Conservation (phyloP, 2,888 invertebrate genomes). For the Eristalis pertinax region DNA sequence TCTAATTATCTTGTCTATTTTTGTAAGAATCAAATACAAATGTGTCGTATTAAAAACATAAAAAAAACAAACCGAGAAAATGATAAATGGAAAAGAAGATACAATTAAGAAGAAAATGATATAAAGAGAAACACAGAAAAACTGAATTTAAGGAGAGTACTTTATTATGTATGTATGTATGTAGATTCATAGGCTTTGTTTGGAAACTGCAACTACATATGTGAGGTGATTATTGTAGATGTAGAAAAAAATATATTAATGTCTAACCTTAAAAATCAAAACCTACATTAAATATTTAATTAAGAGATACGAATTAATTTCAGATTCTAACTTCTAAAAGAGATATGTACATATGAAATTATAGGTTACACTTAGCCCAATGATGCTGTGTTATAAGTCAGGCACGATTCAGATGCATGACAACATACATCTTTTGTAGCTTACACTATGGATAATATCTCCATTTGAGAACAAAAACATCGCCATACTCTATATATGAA, state of each 20-base stretch:
- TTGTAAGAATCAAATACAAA: conserved; percentile 32
- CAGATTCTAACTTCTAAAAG: background rate
- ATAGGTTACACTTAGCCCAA: background rate
- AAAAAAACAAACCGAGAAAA: conserved; percentile 65
- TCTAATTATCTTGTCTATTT: conserved; percentile 33
- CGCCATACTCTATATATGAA: too few species aligned
- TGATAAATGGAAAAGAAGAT: conserved; percentile 55
- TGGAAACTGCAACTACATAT: conserved; percentile 25
- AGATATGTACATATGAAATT: background rate
- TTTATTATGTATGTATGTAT: conserved; percentile 7
- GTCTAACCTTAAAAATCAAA: background rate
- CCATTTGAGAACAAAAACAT: too few species aligned
- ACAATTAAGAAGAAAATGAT: conserved; percentile 7
- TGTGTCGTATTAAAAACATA: conserved; percentile 33
- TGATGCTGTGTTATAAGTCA: too few species aligned
- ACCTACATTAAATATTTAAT: background rate
- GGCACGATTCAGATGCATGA: too few species aligned
- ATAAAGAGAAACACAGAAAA: background rate
- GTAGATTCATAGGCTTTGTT: conserved; percentile 23
- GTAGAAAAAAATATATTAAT: background rate
- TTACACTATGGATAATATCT: too few species aligned
- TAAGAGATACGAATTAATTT: background rate
- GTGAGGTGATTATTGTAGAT: background rate
- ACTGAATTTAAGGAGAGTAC: conserved; percentile 17
- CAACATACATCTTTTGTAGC: too few species aligned